Evolutionary conservation across 2,797 vertebrate genomes (phyloP).

Genomic region (Pygocentrus nattereri): DNA sequence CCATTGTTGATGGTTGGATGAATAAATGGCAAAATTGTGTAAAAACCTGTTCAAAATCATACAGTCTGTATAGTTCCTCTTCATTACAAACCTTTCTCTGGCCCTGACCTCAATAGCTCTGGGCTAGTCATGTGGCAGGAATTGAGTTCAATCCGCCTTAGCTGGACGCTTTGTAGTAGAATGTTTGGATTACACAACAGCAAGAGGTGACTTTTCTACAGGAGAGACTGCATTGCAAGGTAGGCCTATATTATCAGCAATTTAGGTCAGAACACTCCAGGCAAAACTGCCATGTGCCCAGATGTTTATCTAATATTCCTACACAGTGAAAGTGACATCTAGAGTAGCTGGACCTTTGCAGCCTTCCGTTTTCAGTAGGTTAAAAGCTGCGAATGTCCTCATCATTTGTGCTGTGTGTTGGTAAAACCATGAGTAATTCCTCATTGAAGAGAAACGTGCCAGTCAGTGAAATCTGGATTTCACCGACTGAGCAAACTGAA

Average conservation of each 20-base stretch:
- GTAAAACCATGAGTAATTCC: not conserved
- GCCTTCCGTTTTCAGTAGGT: not conserved
- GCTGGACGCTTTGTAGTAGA: conserved; percentile 25
- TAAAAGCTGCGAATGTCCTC: not conserved
- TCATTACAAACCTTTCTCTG: conserved; percentile 14
- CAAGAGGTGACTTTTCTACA: conserved; percentile 35
- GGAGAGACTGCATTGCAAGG: not conserved
- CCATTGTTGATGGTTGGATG: not conserved
- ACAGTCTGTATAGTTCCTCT: not conserved
- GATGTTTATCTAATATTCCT: not conserved
- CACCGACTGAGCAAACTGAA: not conserved
- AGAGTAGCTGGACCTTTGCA: not conserved
- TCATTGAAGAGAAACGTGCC: not conserved
- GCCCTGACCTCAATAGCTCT: conserved; percentile 44
- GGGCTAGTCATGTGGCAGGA: conserved; percentile 43
- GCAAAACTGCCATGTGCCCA: not conserved
- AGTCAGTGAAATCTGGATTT: conserved; percentile 5
- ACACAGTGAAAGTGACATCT: not conserved
- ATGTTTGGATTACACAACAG: conserved; percentile 41
- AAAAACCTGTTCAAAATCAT: conserved; percentile 15
- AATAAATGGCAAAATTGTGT: not conserved
- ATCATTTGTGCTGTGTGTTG: conserved; percentile 2
- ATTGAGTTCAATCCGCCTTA: conserved; percentile 53
- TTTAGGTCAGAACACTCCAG: conserved; percentile 11
- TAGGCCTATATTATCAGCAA: conserved; percentile 26